A percentile compares a stretch with the other conserved stretches of the same genome.
These are phyloP conservation scores for Myoxocephalus aenaeus DNA, from an alignment of 2,797 vertebrate genomes.

Conservation along the genomic window DNA sequence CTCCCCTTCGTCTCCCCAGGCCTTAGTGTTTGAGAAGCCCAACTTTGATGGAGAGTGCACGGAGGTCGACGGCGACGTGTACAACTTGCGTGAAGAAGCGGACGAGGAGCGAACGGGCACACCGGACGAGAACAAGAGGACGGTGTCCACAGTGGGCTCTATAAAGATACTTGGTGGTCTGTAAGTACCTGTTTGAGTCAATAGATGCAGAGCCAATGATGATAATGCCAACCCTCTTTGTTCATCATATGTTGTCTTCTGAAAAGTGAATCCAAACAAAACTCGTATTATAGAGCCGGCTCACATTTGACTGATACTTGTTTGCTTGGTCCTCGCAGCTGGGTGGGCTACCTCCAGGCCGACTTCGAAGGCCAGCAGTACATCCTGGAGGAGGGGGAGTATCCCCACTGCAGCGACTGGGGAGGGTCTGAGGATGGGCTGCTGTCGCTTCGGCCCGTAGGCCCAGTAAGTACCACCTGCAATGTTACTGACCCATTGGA, in stretches of 20 bases:
- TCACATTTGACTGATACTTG: background rate
- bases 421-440: slow-evolving; percentile 85
- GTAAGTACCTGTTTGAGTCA: slow-evolving; percentile 84
- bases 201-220: background rate
- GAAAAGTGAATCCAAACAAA: background rate
- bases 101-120: slow-evolving; percentile 41
- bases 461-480: slow-evolving; percentile 84
- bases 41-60: slow-evolving; percentile 89
- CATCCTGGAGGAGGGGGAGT: slow-evolving; percentile 95
- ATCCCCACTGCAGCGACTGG: slow-evolving; percentile 90
- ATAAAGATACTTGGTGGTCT: slow-evolving; percentile 92
- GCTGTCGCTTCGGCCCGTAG: slow-evolving; percentile 89
- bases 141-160: slow-evolving; percentile 86
- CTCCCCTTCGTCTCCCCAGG: slow-evolving; percentile 71
- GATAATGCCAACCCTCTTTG: background rate
- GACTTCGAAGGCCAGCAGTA: slow-evolving; percentile 94
- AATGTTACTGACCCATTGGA: background rate
- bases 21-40: slow-evolving; percentile 91
- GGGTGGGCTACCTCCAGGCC: slow-evolving; percentile 92
- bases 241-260: background rate
- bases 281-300: background rate
- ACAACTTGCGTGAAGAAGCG: slow-evolving; percentile 68
- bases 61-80: slow-evolving; percentile 86
- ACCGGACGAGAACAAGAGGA: slow-evolving; percentile 44
- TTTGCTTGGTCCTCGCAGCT: slow-evolving; percentile 77